These are phyloP conservation scores for Aplysina aerophoba DNA, from an alignment of 37 sponge, comb jelly and placozoan genomes.

Conservation along the genomic window DNA sequence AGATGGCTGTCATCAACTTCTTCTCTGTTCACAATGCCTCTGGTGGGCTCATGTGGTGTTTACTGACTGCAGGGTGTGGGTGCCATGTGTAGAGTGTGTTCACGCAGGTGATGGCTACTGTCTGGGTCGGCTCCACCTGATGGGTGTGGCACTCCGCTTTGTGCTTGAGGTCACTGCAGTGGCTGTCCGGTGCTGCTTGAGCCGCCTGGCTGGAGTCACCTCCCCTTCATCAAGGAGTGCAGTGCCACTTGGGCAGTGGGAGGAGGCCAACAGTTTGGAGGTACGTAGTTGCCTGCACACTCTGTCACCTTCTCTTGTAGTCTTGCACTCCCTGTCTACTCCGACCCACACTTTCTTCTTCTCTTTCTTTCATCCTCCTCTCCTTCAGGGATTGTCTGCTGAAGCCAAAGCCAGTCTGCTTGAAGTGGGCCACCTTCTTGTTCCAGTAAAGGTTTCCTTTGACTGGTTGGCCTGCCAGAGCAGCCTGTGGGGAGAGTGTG, in stretches of 20 bases:
- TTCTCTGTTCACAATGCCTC: constrained; percentile 70
- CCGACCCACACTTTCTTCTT: neutral
- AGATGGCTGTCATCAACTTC: constrained; percentile 70
- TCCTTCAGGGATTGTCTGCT: neutral
- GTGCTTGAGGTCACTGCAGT: neutral
- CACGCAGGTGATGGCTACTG: neutral
- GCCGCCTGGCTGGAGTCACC: neutral
- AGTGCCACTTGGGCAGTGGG: too few relatives aligned
- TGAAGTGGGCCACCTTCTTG: constrained; percentile 30
- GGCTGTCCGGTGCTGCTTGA: neutral
- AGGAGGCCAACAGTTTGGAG: too few relatives aligned
- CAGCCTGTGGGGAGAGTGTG: constrained; percentile 40
- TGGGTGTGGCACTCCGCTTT: constrained; percentile 14
- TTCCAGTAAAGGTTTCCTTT: constrained; percentile 54
- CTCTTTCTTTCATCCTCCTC: neutral
- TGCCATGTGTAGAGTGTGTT: neutral
- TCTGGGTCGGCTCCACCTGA: neutral
- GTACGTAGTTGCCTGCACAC: too few relatives aligned
- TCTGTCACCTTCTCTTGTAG: too few relatives aligned
- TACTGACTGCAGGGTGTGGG: neutral
- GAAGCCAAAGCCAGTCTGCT: neutral
- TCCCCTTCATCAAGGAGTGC: too few relatives aligned
- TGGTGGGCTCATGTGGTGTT: neutral
- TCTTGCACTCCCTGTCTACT: too few relatives aligned
- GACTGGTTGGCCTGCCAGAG: constrained; percentile 62